A percentile compares a stretch with the other conserved stretches of the same genome.
Evolutionary conservation across 2,113 vertebrate species (phyloP).

Genomic region (Dinomys branickii): DNA sequence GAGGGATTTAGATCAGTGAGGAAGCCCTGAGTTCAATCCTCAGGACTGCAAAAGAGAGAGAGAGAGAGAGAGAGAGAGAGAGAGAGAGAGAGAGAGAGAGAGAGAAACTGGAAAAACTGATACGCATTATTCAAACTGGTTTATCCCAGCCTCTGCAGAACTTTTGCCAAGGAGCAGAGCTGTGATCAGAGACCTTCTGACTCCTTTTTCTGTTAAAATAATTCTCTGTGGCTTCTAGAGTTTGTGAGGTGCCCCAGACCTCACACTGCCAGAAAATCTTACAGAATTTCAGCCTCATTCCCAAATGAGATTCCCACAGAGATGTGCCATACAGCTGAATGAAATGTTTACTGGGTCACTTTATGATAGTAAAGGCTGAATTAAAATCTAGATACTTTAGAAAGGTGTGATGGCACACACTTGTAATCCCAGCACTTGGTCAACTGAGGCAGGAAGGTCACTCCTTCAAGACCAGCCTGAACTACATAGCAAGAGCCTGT

Average conservation of each 20-base stretch:
- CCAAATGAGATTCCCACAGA: conserved; percentile 11
- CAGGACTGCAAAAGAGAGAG: background rate
- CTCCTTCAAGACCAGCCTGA: background rate
- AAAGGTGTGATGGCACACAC: background rate
- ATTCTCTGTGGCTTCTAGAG: background rate
- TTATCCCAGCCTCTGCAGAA: background rate
- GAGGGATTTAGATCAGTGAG: background rate
- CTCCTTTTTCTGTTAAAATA: background rate
- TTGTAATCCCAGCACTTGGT: background rate
- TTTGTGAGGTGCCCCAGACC: background rate
- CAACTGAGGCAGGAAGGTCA: background rate
- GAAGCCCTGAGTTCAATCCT: background rate
- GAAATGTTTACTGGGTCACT: background rate
- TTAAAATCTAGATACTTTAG: background rate
- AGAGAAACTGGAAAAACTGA: background rate
- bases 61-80: background rate
- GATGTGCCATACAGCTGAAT: background rate
- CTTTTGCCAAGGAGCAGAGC: background rate
- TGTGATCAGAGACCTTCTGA: background rate
- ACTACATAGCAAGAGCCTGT: background rate
- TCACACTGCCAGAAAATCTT: conserved; percentile 7
- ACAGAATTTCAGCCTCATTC: conserved; percentile 23
- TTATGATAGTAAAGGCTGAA: background rate
- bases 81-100: background rate
- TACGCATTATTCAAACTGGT: background rate